Conservation (phyloP, 2,888 invertebrate genomes). For the Allolobophora icterica region DNA sequence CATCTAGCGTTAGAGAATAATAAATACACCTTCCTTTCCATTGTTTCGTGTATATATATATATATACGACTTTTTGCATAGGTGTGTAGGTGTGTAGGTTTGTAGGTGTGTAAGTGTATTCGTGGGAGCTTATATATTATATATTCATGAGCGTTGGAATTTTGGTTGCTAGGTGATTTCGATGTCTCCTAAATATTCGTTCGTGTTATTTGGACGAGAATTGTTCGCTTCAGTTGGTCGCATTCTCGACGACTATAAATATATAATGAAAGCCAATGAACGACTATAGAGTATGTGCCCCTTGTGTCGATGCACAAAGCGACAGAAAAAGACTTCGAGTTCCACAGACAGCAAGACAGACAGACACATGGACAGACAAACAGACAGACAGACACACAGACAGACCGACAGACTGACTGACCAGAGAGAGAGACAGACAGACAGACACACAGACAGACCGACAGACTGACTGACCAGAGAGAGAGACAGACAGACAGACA, state of each 20-base stretch:
- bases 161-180: neutral
- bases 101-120: neutral
- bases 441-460: neutral
- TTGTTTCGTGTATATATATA: too few relatives aligned
- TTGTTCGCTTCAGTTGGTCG: neutral
- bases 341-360: slow-evolving; percentile 22
- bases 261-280: slow-evolving; percentile 8
- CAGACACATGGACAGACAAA: slow-evolving; percentile 13
- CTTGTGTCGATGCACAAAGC: neutral
- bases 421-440: neutral
- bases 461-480: too few relatives aligned
- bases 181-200: neutral
- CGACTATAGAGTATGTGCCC: neutral
- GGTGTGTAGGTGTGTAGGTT: too few relatives aligned
- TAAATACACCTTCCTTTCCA: too few relatives aligned
- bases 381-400: neutral
- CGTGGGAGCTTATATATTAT: neutral
- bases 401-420: slow-evolving; percentile 11
- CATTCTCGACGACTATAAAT: neutral
- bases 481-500: too few relatives aligned
- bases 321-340: slow-evolving; percentile 14
- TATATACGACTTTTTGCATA: too few relatives aligned
- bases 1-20: too few relatives aligned
- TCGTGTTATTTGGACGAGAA: neutral
- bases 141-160: neutral